Base-by-base conservation (phyloP, 2,888 invertebrate species). In the Periphyllus acericola region DNA sequence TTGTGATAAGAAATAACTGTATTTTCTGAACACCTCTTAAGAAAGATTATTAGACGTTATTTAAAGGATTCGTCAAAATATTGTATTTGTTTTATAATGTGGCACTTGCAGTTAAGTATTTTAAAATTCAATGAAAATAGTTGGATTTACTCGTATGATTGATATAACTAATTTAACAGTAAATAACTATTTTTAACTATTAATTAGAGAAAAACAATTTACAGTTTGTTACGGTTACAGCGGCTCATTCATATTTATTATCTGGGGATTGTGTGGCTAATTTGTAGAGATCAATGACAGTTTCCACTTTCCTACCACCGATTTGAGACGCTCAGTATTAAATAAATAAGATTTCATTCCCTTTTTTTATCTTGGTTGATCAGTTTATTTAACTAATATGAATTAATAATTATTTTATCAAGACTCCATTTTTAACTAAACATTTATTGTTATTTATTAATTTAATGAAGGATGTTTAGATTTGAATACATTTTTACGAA, bases 221-320 rank as follows among this genome's bases (percentile, higher is more conserved):
- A 55, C 21, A 55, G 75, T 34, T 66, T 29, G 83, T 40, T 40
- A 40, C 74, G 75, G 83, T 83, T 32, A 40, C 40, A 66, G 14
- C 0, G 21, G 40, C 19, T 75, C 17, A 40, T 60, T 29, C 55
- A 74, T 83, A 75, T n/a, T 60, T 66, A 60, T 75, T 14, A 60
- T 21, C 21, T 25, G 32, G 29, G 14, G 68, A 75, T 32, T 83
- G 83, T 83, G 83, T 83, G 36, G 83, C 83, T 83, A 83, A 83
- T 83, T 83, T 75, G 14, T 83, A 83, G 75, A 83, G 83, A 83
- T 75, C 83, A 66, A 83, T 75, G 75, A 83, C 40, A 40, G 60
- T 83, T 83, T 83, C 74, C 60, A 83, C 83, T 83, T 83, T 83
- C 83, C 83, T 83, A 36, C 60, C 4, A 40, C 32, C 74, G 29